A percentile compares a stretch with the other conserved stretches of the same genome.
Evolutionary conservation across 2,797 vertebrate species (phyloP).

Genomic region (Staurois parvus): DNA sequence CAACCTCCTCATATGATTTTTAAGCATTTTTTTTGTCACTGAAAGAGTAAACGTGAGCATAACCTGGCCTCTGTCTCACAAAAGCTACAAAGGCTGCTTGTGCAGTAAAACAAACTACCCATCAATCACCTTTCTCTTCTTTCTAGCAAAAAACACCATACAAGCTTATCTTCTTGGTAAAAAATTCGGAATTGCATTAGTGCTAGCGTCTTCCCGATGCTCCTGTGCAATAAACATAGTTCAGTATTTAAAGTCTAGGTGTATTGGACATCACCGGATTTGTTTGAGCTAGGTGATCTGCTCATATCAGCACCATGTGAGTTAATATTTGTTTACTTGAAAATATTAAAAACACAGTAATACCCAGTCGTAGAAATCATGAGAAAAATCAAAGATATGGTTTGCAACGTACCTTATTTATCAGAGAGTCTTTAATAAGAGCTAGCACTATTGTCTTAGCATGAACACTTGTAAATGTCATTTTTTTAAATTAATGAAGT

Average conservation of each 20-base stretch:
- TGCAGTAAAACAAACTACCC: too few relatives aligned
- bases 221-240: neutral
- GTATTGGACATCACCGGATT: neutral
- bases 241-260: neutral
- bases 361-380: neutral
- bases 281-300: neutral
- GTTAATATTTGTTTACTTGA: neutral
- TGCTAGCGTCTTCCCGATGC: neutral
- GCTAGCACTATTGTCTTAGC: neutral
- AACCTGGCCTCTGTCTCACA: too few relatives aligned
- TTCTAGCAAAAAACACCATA: too few relatives aligned
- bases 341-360: neutral
- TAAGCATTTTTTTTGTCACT: too few relatives aligned
- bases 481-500: too few relatives aligned
- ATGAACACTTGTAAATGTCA: neutral
- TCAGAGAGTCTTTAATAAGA: too few relatives aligned
- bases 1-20: too few relatives aligned
- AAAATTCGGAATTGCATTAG: neutral
- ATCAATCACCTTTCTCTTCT: too few relatives aligned
- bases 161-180: neutral
- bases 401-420: too few relatives aligned
- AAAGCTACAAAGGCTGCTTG: too few relatives aligned
- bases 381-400: too few relatives aligned
- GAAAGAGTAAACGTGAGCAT: too few relatives aligned
- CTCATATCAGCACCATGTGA: neutral